Conservation (phyloP, 2,888 invertebrate genomes). For the Minunthozetes semirufus region DNA sequence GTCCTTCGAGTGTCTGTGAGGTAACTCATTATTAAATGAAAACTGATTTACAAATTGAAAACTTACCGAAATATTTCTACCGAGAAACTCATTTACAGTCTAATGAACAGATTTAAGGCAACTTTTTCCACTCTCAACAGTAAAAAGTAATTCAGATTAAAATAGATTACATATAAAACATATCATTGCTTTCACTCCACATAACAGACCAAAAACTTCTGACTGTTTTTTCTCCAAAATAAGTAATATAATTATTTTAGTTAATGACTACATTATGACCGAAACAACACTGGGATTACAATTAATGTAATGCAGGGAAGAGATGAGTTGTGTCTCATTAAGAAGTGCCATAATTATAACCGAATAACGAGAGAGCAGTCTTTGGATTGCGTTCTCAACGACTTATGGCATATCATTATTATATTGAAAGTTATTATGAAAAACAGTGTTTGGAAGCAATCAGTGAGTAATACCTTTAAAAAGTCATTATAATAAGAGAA, state of each 20-base stretch:
- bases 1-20: conserved; percentile 9
- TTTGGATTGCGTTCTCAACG: neutral
- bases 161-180: too few relatives aligned
- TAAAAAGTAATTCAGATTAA: too few relatives aligned
- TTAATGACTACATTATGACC: conserved; percentile 9
- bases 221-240: neutral
- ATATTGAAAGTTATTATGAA: neutral
- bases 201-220: neutral
- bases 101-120: neutral
- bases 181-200: neutral
- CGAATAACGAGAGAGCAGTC: neutral
- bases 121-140: neutral
- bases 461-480: conserved; percentile 6
- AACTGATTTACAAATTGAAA: conserved; percentile 15
- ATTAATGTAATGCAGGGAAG: neutral
- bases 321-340: neutral
- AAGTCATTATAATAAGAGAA: conserved; percentile 12
- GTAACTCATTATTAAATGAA: conserved; percentile 18
- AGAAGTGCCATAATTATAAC: conserved; percentile 13
- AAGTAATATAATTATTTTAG: conserved; percentile 21
- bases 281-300: conserved; percentile 7
- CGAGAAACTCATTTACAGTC: conserved; percentile 7
- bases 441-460: neutral
- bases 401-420: neutral
- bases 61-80: conserved; percentile 15